These are phyloP conservation scores for Caenorhabditis becei DNA, from an alignment of 2,888 invertebrate species.

Conservation along the genomic window DNA sequence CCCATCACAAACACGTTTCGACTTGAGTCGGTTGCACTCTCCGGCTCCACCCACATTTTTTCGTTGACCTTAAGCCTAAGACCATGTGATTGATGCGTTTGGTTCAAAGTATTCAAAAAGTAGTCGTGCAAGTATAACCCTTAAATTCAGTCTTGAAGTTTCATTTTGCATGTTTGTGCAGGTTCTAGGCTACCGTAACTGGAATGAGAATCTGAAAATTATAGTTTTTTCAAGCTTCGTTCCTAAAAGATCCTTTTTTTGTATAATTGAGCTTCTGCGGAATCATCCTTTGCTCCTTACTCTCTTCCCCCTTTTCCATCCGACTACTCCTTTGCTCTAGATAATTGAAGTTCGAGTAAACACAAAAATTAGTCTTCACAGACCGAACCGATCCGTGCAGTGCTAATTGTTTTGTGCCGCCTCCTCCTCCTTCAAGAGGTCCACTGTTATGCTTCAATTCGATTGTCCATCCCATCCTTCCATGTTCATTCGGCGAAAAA, in stretches of 20 bases:
- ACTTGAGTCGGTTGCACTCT: too few relatives aligned
- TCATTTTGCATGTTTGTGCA: too few relatives aligned
- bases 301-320: too few relatives aligned
- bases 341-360: slow-evolving; percentile 22
- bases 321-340: neutral
- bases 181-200: too few relatives aligned
- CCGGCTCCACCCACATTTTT: slow-evolving; percentile 3
- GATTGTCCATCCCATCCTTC: slow-evolving; percentile 8
- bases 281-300: slow-evolving; percentile 20
- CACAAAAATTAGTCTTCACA: slow-evolving; percentile 26
- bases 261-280: too few relatives aligned
- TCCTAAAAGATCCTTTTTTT: too few relatives aligned
- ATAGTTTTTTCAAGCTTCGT: neutral
- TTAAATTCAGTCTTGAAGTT: too few relatives aligned
- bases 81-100: slow-evolving; percentile 37
- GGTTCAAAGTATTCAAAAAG: too few relatives aligned
- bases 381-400: too few relatives aligned
- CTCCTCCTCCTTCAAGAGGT: too few relatives aligned
- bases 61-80: slow-evolving; percentile 32
- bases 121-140: too few relatives aligned
- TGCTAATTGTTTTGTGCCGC: slow-evolving; percentile 4
- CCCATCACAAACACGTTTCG: slow-evolving; percentile 10
- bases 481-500: slow-evolving; percentile 8
- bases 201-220: neutral
- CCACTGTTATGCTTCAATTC: slow-evolving; percentile 18